Percentiles rank a stretch among this genome's conserved stretches.
These are phyloP conservation scores for Brachionus sp. DNA, from an alignment of 1,140 invertebrate genomes.

Conservation along the genomic window DNA sequence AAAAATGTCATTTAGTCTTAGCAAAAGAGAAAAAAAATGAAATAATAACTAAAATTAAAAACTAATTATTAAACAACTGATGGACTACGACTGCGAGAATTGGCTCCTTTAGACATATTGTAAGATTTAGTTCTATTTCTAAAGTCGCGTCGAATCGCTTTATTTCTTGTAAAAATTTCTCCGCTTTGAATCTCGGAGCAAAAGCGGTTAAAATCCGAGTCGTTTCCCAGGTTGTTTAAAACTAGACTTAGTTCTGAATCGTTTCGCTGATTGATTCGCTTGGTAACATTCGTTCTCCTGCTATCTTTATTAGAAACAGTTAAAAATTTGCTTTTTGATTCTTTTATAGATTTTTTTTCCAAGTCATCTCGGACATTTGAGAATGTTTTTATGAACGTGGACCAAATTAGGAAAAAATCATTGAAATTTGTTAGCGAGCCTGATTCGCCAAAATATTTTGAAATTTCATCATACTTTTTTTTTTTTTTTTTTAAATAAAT, in stretches of 20 bases:
- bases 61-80: background rate
- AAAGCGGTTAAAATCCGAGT: background rate
- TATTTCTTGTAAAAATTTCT: background rate
- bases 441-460: constrained; percentile 20
- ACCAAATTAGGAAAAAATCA: constrained; percentile 31
- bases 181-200: constrained; percentile 2
- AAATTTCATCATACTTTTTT: background rate
- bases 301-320: constrained; percentile 1
- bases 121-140: constrained; percentile 21
- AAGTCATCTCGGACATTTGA: background rate
- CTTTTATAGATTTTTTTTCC: constrained; percentile 3
- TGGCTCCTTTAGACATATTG: background rate
- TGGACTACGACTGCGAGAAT: background rate
- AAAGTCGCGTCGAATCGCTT: background rate
- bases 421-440: background rate
- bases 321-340: background rate
- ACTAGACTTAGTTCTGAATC: background rate
- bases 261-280: background rate
- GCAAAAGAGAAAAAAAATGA: background rate
- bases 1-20: background rate
- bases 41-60: constrained; percentile 3
- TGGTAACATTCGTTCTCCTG: background rate
- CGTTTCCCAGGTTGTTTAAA: background rate
- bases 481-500: background rate
- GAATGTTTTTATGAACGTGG: constrained; percentile 29